These are phyloP conservation scores for Corythucha ciliata DNA, from an alignment of 2,888 invertebrate genomes.

Conservation along the genomic window DNA sequence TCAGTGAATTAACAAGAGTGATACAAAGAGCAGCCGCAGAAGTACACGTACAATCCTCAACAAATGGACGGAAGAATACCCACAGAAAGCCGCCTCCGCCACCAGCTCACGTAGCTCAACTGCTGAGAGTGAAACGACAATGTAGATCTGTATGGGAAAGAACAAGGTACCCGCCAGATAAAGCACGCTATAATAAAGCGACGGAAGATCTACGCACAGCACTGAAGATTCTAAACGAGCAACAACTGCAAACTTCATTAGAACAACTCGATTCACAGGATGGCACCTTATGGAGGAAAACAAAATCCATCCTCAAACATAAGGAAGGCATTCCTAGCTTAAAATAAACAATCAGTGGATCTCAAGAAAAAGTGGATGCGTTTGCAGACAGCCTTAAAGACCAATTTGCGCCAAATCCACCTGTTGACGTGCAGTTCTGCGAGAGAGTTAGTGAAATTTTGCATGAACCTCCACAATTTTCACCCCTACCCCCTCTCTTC, in stretches of 20 bases:
- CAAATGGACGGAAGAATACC: not conserved
- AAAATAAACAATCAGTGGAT: too few relatives aligned
- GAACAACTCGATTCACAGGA: not conserved
- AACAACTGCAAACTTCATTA: not conserved
- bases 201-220: not conserved
- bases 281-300: too few relatives aligned
- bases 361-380: not conserved
- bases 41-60: not conserved
- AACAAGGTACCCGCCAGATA: not conserved
- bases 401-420: too few relatives aligned
- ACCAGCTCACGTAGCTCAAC: slow-evolving; percentile 4
- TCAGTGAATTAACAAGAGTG: not conserved
- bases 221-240: not conserved
- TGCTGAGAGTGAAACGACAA: slow-evolving; percentile 4
- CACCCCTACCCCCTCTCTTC: not conserved
- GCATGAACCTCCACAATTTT: too few relatives aligned
- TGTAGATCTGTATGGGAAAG: slow-evolving; percentile 1
- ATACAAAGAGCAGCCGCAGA: slow-evolving; percentile 7
- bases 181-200: not conserved
- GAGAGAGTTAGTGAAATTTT: too few relatives aligned
- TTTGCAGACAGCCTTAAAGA: not conserved
- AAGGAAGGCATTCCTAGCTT: too few relatives aligned
- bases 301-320: too few relatives aligned
- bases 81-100: not conserved
- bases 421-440: too few relatives aligned